Percentiles rank a stretch among this genome's conserved stretches.
These are phyloP conservation scores for Willowsia nigromaculata DNA, from an alignment of 2,888 invertebrate genomes.

Conservation along the genomic window DNA sequence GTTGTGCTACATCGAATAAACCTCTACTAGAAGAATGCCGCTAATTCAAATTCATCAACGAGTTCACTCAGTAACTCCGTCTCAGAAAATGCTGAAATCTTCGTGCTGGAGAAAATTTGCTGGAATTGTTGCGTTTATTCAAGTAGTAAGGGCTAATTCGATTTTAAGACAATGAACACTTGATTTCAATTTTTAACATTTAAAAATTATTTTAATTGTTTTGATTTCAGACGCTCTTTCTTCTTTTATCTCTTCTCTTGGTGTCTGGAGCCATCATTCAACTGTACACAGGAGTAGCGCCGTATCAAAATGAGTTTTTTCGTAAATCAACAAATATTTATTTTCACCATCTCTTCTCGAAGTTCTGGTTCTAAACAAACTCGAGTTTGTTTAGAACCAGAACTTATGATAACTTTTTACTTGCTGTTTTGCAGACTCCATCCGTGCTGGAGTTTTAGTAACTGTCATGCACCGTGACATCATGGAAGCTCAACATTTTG, in stretches of 20 bases:
- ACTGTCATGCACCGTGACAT: not conserved
- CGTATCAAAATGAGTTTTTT: not conserved
- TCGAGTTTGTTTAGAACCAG: too few species aligned
- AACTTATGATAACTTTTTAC: not conserved
- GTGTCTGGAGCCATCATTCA: conserved; percentile 8
- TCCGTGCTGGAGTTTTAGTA: not conserved
- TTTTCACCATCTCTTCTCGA: not conserved
- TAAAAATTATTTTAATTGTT: not conserved
- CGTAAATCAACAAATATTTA: not conserved
- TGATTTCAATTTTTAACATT: not conserved
- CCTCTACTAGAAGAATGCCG: too few species aligned
- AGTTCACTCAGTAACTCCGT: not conserved
- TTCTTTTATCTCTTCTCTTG: not conserved
- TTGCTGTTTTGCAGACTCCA: not conserved
- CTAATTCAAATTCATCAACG: not conserved
- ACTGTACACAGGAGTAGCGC: not conserved
- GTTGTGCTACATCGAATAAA: too few species aligned
- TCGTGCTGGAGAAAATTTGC: conserved; percentile 24
- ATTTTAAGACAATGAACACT: not conserved
- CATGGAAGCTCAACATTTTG: not conserved
- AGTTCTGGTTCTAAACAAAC: not conserved
- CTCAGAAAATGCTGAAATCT: not conserved
- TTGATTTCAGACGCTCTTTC: conserved; percentile 5
- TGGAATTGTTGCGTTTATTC: not conserved
- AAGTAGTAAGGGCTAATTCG: not conserved